These are phyloP conservation scores for Elegia similella DNA, from an alignment of 2,888 invertebrate genomes.

Conservation along the genomic window DNA sequence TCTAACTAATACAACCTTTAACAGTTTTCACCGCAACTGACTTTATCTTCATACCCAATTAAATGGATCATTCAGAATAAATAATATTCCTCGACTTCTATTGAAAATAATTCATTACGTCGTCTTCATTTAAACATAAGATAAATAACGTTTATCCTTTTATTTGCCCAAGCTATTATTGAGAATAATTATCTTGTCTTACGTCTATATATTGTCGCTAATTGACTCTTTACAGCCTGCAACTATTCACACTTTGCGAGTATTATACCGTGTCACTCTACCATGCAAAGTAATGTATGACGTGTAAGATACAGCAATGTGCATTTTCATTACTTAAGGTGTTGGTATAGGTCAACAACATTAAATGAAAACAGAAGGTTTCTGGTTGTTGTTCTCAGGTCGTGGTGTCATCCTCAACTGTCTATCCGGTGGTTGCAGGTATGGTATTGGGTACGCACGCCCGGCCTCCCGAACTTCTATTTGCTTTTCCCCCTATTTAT, in stretches of 20 bases:
- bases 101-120: slow-evolving; percentile 2
- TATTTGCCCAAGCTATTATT: slow-evolving; percentile 2
- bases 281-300: background rate
- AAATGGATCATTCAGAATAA: background rate
- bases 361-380: too few relatives aligned
- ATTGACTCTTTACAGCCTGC: background rate
- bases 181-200: background rate
- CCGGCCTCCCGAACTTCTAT: too few relatives aligned
- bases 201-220: background rate
- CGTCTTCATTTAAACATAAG: background rate
- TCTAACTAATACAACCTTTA: too few relatives aligned
- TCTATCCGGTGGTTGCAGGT: too few relatives aligned
- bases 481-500: too few relatives aligned
- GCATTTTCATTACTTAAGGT: background rate
- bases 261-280: background rate
- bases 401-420: too few relatives aligned
- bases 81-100: background rate
- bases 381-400: too few relatives aligned
- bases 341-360: background rate
- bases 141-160: background rate
- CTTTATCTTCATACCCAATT: background rate
- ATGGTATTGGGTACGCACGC: too few relatives aligned
- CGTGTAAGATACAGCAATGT: background rate
- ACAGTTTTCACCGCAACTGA: background rate
- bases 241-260: too few relatives aligned